These are phyloP conservation scores for Gallinago media DNA, from an alignment of 2,113 vertebrate genomes.

Conservation along the genomic window DNA sequence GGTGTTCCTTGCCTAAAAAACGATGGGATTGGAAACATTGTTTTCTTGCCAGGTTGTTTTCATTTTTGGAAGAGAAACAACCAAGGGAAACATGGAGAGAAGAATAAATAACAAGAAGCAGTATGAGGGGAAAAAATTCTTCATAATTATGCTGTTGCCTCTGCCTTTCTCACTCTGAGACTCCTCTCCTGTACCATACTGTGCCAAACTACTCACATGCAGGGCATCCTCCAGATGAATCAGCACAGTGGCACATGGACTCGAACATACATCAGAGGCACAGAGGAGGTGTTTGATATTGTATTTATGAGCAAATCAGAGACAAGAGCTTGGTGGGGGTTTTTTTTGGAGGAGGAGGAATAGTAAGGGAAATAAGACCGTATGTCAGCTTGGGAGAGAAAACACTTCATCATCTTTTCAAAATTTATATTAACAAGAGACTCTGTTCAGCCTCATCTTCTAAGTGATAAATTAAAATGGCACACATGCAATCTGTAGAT, in stretches of 20 bases:
- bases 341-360: background rate
- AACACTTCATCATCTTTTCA: background rate
- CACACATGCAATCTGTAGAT: background rate
- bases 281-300: background rate
- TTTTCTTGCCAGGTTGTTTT: constrained; percentile 69
- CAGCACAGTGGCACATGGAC: background rate
- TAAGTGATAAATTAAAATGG: background rate
- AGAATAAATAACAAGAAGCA: constrained; percentile 52
- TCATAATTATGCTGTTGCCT: constrained; percentile 16
- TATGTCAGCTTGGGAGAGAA: background rate
- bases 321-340: background rate
- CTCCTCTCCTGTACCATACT: background rate
- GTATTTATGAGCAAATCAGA: constrained; percentile 32
- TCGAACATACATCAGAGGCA: background rate
- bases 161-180: background rate
- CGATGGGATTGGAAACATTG: constrained; percentile 39
- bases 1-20: constrained; percentile 16
- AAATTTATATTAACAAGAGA: background rate
- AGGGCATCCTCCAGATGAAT: background rate
- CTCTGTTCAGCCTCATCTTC: constrained; percentile 1
- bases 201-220: background rate
- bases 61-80: constrained; percentile 64
- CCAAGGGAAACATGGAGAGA: constrained; percentile 28
- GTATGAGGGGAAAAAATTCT: background rate
- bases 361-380: background rate